Percentiles rank a stretch among this genome's conserved stretches.
These are phyloP conservation scores for Coregonus sp. DNA, from an alignment of 2,797 vertebrate species.

Conservation along the genomic window DNA sequence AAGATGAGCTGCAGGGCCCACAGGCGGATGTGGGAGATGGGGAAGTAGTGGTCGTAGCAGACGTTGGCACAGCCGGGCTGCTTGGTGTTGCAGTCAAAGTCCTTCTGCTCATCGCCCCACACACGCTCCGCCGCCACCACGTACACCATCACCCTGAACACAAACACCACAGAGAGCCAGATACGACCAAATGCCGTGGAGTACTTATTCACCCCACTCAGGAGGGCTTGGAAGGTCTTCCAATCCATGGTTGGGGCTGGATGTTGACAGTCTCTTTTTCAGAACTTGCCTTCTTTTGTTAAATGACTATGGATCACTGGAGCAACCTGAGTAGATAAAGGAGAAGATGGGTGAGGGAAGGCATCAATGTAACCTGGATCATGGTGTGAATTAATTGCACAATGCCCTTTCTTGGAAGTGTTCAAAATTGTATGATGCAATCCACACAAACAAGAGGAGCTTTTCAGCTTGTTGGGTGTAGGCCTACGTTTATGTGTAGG, in stretches of 20 bases:
- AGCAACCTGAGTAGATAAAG: constrained; percentile 13
- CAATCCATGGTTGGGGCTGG: constrained; percentile 85
- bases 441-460: not conserved
- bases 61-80: constrained; percentile 95
- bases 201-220: constrained; percentile 96
- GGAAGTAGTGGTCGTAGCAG: constrained; percentile 93
- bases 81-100: constrained; percentile 96
- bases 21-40: constrained; percentile 95
- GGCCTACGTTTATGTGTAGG: not conserved
- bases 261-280: constrained; percentile 31
- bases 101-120: constrained; percentile 96
- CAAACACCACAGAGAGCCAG: constrained; percentile 96
- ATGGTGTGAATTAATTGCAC: not conserved
- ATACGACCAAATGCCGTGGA: constrained; percentile 93
- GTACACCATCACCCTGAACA: constrained; percentile 94
- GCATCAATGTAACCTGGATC: too few relatives aligned
- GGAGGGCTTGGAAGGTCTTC: constrained; percentile 89
- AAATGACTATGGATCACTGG: constrained; percentile 15
- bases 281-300: constrained; percentile 21
- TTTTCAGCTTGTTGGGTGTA: not conserved
- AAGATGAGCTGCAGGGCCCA: constrained; percentile 99
- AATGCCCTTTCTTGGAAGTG: not conserved
- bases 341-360: not conserved
- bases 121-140: constrained; percentile 95
- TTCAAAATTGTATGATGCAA: not conserved